phyloP scores from a whole-genome alignment of 2,797 vertebrate species.

The Xenopus petersii region DNA sequence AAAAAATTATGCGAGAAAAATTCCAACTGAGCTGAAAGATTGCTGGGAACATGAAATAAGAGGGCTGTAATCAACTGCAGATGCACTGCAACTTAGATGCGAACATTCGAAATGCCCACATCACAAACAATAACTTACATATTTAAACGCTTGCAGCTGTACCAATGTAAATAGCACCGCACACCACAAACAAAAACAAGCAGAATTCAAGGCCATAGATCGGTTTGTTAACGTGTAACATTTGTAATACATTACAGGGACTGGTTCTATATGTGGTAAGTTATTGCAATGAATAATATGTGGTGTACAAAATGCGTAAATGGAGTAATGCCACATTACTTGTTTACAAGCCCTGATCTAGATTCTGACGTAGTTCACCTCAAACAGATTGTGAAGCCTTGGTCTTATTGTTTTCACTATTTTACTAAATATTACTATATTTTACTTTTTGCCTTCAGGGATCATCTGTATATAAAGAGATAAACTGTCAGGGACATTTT shows the following conservation, averaged over 20 bases:
- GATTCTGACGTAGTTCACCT: too few relatives aligned
- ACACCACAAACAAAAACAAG: conserved; percentile 1
- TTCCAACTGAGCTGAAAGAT: conserved; percentile 3
- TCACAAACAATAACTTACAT: conserved; percentile 28
- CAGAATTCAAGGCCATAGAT: conserved; percentile 3
- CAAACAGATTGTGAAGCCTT: too few relatives aligned
- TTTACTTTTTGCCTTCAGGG: too few relatives aligned
- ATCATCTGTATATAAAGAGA: too few relatives aligned
- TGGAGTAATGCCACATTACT: too few relatives aligned
- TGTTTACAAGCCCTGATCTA: too few relatives aligned
- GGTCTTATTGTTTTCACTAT: too few relatives aligned
- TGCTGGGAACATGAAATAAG: neutral
- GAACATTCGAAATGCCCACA: conserved; percentile 15
- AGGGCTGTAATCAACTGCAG: conserved; percentile 21
- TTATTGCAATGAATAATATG: neutral
- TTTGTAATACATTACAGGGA: neutral
- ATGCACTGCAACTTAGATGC: conserved; percentile 25
- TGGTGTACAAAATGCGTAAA: neutral
- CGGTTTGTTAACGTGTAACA: neutral
- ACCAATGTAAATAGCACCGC: conserved; percentile 14
- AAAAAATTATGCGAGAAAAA: too few relatives aligned
- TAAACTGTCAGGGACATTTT: too few relatives aligned
- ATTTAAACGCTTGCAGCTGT: conserved; percentile 43
- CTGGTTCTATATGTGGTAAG: neutral
- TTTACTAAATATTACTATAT: too few relatives aligned